These are phyloP conservation scores for Nothoprocta pentlandii DNA, from an alignment of 2,113 vertebrate species.

Conservation along the genomic window DNA sequence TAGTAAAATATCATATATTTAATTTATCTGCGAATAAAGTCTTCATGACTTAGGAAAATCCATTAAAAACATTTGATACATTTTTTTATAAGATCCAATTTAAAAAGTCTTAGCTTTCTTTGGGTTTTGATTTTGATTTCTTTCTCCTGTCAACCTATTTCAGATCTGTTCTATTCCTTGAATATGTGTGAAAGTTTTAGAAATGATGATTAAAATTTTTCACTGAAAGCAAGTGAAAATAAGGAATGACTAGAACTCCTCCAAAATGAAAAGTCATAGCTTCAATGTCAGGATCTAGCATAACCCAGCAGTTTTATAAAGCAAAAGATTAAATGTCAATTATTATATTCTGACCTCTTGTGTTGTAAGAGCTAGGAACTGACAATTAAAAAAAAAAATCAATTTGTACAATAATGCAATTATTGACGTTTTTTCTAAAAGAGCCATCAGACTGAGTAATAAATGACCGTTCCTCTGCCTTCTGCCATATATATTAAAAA, in stretches of 20 bases:
- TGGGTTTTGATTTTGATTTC: neutral
- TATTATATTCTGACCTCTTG: neutral
- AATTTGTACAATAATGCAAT: neutral
- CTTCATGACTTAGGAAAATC: neutral
- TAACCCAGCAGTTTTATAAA: neutral
- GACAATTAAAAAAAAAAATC: neutral
- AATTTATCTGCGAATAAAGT: neutral
- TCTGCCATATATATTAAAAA: neutral
- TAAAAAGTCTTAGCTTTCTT: neutral
- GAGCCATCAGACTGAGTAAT: neutral
- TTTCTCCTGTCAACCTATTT: neutral
- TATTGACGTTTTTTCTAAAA: slow-evolving; percentile 6
- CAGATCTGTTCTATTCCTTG: neutral
- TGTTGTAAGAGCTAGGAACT: neutral
- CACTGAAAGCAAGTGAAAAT: neutral
- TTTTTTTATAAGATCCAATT: neutral
- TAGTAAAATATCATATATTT: neutral
- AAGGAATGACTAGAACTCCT: neutral
- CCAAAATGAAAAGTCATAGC: neutral
- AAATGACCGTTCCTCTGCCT: neutral
- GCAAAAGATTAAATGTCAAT: neutral
- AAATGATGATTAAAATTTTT: neutral
- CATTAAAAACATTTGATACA: neutral
- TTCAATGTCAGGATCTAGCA: neutral
- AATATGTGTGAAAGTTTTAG: neutral